Evolutionary conservation across 2,113 vertebrate genomes (phyloP), one percentile per base, ranked within the genome.

Genomic region (Hypocryptadius cinnamomeus): DNA sequence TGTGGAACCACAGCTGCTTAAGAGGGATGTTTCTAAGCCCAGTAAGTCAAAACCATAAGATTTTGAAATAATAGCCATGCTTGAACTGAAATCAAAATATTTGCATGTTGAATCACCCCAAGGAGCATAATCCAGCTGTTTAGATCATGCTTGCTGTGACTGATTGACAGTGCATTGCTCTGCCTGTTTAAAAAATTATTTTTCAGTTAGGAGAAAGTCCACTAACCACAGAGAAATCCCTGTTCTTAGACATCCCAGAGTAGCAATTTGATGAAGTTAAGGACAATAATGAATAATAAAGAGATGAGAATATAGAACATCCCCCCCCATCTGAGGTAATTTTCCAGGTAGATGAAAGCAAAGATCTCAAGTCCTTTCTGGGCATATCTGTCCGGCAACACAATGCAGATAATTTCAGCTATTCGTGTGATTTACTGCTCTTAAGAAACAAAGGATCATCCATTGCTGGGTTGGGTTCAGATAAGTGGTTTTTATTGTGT

Each of bases 91-190:
- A 94, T 89, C 87, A 95, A 95, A 97, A 87, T 95, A 96, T 96
- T 97, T 97, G 66, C 82, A 70, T 97, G 93, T 94, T 45, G 86
- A 95, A 91, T 96, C 92, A 94, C 91, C 82, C 94, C 71, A 95
- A 88, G 88, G 89, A 97, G 81, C 39, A n/a, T 88, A 96, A 96
- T 87, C 94, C 95, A 95, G 96, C 95, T 97, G 95, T 93, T 95
- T 61, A 89, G 87, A 84, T 85, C 56, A 45, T 15, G 20, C 23
- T 92, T 96, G 50, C 60, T 68, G 27, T 51, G 63, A 91, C 37
- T 94, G 92, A 97, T 81, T 96, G 95, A 74, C 95, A 97, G 76
- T 56, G 66, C 37, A 79, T 70, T 84, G 51, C 83, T 78, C 79
- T 70, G 48, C 63, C 27, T 79, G 66, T 80, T 44, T 66, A 5